Evolutionary conservation across 2,888 invertebrate genomes (phyloP), one percentile per base, ranked within the genome.

Genomic region (Cephus nigrinus): DNA sequence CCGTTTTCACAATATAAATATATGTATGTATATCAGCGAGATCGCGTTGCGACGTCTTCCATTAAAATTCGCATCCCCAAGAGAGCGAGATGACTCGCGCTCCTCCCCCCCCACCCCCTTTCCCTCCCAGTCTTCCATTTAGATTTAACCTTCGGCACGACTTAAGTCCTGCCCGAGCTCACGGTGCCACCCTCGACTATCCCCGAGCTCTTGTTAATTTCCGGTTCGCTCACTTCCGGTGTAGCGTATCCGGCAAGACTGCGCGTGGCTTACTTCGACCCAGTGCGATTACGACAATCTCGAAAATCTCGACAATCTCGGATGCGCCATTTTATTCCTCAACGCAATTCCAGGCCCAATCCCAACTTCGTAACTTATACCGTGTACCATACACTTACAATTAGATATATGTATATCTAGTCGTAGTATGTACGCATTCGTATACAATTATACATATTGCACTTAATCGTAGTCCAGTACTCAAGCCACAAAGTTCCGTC

Each of bases 11-110:
- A 40, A 40, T 40, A 31, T 69, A 69, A 2, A 69, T 69, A 69
- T 31, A n/a, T n/a, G 12, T 31, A n/a, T n/a, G 12, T 15, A 32
- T 69, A 69, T 69, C 30, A 69, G 69, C 30, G 69, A 31, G 30
- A 31, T 69, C 69, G 69, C 69, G 69, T 69, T 69, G 69, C 31
- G 12, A 30, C 69, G 69, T 69, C 69, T 69, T 69, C 69, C 69
- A 69, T 69, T 69, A 69, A 69, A 32, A 69, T 69, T 69, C 69
- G 30, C 12, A 30, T 69, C 69, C 32, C 32, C 30, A 69, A 12
- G 12, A 31, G 31, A 69, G 31, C 69, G 30, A 32, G 69, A 30
- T 4, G 4, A 30, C 30, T 12, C 69, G 30, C 69, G 0, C 9
- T 11, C 30, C 69, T 1, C 0, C 4, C 33, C 9, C 33, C 33